These are phyloP conservation scores for Lordiphosa stackelbergi DNA, from an alignment of 1,140 invertebrate genomes.

Conservation along the genomic window DNA sequence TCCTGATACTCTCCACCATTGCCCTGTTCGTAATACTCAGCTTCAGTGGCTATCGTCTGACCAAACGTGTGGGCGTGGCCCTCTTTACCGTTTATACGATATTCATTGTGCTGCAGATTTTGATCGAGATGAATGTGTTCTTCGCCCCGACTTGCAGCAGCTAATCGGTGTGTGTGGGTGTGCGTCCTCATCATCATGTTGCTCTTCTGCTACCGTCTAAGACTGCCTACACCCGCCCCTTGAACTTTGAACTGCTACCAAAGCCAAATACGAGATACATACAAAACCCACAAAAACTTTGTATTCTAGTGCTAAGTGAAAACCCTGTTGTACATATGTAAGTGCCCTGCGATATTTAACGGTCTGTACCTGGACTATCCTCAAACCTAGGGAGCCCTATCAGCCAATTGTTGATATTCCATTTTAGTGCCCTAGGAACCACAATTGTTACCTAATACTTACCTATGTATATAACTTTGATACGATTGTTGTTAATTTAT, in stretches of 20 bases:
- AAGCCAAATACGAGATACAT: constrained; percentile 46
- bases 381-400: constrained; percentile 21
- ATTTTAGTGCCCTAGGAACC: constrained; percentile 14
- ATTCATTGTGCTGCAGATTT: constrained; percentile 76
- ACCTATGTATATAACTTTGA: constrained; percentile 24
- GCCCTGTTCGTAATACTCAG: constrained; percentile 80
- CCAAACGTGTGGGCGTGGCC: constrained; percentile 80
- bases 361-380: constrained; percentile 31
- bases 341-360: constrained; percentile 56
- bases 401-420: constrained; percentile 45
- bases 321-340: constrained; percentile 16
- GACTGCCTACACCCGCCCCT: constrained; percentile 43
- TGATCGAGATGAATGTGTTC: constrained; percentile 76
- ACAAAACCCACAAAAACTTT: too few species aligned
- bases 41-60: constrained; percentile 80
- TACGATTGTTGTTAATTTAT: constrained; percentile 67
- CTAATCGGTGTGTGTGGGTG: constrained; percentile 4
- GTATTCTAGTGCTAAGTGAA: constrained; percentile 15
- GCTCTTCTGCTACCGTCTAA: constrained; percentile 30
- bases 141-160: constrained; percentile 60
- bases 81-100: constrained; percentile 82
- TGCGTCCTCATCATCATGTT: not conserved
- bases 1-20: constrained; percentile 80
- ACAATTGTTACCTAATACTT: constrained; percentile 19
- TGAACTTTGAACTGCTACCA: constrained; percentile 58